A percentile compares a stretch with the other conserved stretches of the same genome.
Evolutionary conservation across 2,797 vertebrate genomes (phyloP).

Genomic region (Echiichthys vipera): DNA sequence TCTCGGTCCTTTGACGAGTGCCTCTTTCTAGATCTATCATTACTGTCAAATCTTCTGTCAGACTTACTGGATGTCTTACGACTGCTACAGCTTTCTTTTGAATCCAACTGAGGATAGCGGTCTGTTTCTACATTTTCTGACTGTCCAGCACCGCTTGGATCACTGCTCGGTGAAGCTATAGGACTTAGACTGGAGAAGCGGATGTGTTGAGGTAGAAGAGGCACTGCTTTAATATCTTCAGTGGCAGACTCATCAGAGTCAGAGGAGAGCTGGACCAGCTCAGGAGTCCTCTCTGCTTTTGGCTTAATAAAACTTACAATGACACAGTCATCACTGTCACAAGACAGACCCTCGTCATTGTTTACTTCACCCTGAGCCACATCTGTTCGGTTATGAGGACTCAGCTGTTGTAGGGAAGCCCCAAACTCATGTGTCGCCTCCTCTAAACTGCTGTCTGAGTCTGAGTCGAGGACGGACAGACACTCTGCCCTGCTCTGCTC

Average conservation of each 20-base stretch:
- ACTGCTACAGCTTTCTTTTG: slow-evolving; percentile 41
- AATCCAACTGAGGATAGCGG: neutral
- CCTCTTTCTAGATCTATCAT: slow-evolving; percentile 72
- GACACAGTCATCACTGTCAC: slow-evolving; percentile 89
- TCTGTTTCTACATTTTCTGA: slow-evolving; percentile 39
- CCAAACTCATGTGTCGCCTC: slow-evolving; percentile 77
- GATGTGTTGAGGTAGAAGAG: slow-evolving; percentile 81
- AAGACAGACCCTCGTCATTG: slow-evolving; percentile 56
- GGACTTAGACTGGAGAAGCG: slow-evolving; percentile 85
- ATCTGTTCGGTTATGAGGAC: slow-evolving; percentile 38
- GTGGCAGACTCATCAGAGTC: slow-evolving; percentile 88
- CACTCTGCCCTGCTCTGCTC: slow-evolving; percentile 76
- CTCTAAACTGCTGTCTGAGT: slow-evolving; percentile 86
- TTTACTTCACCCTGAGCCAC: slow-evolving; percentile 31
- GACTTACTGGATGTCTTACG: slow-evolving; percentile 36
- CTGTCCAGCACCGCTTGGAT: slow-evolving; percentile 4
- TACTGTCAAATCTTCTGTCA: slow-evolving; percentile 64
- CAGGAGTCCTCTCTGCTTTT: slow-evolving; percentile 91
- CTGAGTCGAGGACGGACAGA: slow-evolving; percentile 85
- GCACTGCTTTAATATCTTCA: slow-evolving; percentile 77
- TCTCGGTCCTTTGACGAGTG: slow-evolving; percentile 81
- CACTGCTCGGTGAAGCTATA: slow-evolving; percentile 46
- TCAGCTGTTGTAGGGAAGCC: slow-evolving; percentile 50
- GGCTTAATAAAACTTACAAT: slow-evolving; percentile 93
- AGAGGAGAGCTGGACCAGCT: slow-evolving; percentile 93